Evolutionary conservation across 2,888 invertebrate species (phyloP).

Genomic region (Caenorhabditis sp.): DNA sequence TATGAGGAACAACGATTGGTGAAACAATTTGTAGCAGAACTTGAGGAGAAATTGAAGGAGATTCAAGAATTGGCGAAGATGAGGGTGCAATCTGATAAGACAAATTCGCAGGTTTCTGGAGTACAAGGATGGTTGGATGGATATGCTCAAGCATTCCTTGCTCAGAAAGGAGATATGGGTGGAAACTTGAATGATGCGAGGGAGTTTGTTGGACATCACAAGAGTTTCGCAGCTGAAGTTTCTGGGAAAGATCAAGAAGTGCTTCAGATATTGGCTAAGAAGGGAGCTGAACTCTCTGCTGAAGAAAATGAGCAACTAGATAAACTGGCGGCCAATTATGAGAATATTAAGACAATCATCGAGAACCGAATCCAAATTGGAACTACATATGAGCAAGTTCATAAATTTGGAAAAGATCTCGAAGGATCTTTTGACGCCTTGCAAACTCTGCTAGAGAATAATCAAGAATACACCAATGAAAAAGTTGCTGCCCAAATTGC

Average conservation of each 20-base stretch:
- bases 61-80: slow-evolving; percentile 60
- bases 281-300: slow-evolving; percentile 43
- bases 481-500: slow-evolving; percentile 60
- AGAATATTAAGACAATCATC: slow-evolving; percentile 56
- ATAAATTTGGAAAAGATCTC: slow-evolving; percentile 63
- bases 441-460: slow-evolving; percentile 55
- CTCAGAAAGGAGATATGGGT: slow-evolving; percentile 60
- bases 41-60: slow-evolving; percentile 50
- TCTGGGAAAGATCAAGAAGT: slow-evolving; percentile 55
- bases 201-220: slow-evolving; percentile 58
- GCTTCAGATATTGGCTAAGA: slow-evolving; percentile 43
- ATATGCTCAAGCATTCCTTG: slow-evolving; percentile 59
- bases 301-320: slow-evolving; percentile 38
- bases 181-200: slow-evolving; percentile 42
- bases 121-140: slow-evolving; percentile 56
- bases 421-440: slow-evolving; percentile 63
- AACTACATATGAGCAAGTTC: slow-evolving; percentile 62
- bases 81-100: slow-evolving; percentile 47
- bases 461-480: slow-evolving; percentile 57
- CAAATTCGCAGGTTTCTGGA: slow-evolving; percentile 32
- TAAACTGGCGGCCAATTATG: slow-evolving; percentile 53
- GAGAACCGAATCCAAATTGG: slow-evolving; percentile 65
- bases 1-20: slow-evolving; percentile 56
- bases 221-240: slow-evolving; percentile 56
- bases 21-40: slow-evolving; percentile 40